These are phyloP conservation scores for Euclidia mi DNA, from an alignment of 2,888 invertebrate species.

Conservation along the genomic window DNA sequence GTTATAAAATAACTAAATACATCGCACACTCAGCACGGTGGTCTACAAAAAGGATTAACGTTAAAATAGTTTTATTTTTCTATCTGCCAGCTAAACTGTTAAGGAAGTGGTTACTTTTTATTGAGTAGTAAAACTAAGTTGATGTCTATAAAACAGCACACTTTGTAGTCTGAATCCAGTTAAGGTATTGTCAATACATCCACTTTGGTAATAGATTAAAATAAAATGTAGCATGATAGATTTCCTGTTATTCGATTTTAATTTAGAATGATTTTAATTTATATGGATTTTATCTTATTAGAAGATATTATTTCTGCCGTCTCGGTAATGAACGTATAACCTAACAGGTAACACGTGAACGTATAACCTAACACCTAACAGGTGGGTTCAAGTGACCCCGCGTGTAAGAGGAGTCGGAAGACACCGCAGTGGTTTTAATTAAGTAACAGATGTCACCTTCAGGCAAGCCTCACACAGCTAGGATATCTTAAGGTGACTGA, in stretches of 20 bases:
- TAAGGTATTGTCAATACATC: constrained; percentile 44
- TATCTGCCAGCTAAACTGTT: constrained; percentile 41
- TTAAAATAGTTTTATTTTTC: constrained; percentile 52
- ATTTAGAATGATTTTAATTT: too few species aligned
- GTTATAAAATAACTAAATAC: constrained; percentile 13
- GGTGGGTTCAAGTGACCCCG: too few species aligned
- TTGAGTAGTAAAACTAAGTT: constrained; percentile 60
- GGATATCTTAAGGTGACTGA: too few species aligned
- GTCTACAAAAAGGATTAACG: constrained; percentile 21
- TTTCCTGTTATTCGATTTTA: background rate
- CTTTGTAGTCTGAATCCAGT: constrained; percentile 58
- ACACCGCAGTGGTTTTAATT: too few species aligned
- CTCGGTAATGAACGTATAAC: too few species aligned
- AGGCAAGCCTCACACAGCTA: too few species aligned
- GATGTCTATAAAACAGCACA: constrained; percentile 53
- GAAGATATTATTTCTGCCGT: too few species aligned
- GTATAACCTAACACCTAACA: too few species aligned
- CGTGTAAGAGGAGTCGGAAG: too few species aligned
- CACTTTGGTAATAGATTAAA: constrained; percentile 7
- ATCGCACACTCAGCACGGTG: constrained; percentile 32
- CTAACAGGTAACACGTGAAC: too few species aligned
- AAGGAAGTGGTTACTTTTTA: constrained; percentile 62
- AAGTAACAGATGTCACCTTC: too few species aligned
- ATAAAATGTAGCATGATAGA: background rate
- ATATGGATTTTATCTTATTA: too few species aligned